Percentiles rank a stretch among this genome's conserved stretches.
phyloP scores from a whole-genome alignment of 2,888 invertebrate species.

The Laspeyria flexula region DNA sequence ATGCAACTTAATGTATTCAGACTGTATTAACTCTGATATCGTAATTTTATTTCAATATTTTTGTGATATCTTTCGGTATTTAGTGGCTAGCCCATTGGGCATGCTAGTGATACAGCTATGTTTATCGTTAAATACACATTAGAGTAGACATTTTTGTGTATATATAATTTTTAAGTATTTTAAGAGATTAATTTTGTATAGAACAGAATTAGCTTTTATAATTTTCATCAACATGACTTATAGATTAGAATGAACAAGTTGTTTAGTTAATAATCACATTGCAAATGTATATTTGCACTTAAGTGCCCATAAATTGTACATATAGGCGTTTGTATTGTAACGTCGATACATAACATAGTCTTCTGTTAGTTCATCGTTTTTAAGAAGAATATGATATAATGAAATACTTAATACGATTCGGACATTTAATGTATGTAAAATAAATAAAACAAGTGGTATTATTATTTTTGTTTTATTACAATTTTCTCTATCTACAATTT shows the following conservation, averaged over 20 bases:
- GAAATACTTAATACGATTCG: slow-evolving; percentile 40
- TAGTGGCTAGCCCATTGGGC: slow-evolving; percentile 35
- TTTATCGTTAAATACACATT: slow-evolving; percentile 30
- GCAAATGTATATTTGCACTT: slow-evolving; percentile 64
- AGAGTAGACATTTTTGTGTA: slow-evolving; percentile 47
- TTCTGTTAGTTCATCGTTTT: slow-evolving; percentile 21
- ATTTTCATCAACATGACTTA: slow-evolving; percentile 55
- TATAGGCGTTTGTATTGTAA: slow-evolving; percentile 47
- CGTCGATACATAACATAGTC: slow-evolving; percentile 40
- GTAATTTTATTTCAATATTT: slow-evolving; percentile 35
- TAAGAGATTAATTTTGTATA: slow-evolving; percentile 54
- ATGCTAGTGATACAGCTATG: slow-evolving; percentile 27
- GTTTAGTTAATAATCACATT: slow-evolving; percentile 44
- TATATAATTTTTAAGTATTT: slow-evolving; percentile 43
- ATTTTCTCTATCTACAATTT: too few species aligned
- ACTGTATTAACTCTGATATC: slow-evolving; percentile 23
- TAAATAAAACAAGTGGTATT: slow-evolving; percentile 46
- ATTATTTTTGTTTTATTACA: slow-evolving; percentile 9
- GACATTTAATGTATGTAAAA: slow-evolving; percentile 49
- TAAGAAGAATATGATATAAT: slow-evolving; percentile 34
- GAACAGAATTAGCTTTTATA: slow-evolving; percentile 39
- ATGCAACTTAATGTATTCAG: slow-evolving; percentile 34
- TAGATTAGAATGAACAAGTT: slow-evolving; percentile 44
- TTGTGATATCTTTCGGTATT: slow-evolving; percentile 52
- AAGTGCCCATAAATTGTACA: slow-evolving; percentile 70